Evolutionary conservation across 2,113 vertebrate genomes (phyloP).

Genomic region (Ciconia maguari): DNA sequence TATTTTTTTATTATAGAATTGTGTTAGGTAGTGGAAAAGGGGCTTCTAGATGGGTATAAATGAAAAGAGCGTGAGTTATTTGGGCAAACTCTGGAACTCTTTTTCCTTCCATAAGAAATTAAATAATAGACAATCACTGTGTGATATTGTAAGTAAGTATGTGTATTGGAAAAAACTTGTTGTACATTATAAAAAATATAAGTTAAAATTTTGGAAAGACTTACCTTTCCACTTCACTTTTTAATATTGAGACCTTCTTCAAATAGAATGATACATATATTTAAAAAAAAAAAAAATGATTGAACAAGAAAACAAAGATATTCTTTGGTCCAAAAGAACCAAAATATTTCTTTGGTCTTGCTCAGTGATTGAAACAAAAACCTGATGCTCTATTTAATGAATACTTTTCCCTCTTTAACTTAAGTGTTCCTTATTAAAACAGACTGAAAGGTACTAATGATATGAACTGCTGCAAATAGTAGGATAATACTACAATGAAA

Average conservation of each 20-base stretch:
- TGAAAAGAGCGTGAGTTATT: neutral
- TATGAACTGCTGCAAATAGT: neutral
- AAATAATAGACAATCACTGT: neutral
- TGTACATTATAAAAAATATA: neutral
- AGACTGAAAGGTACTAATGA: neutral
- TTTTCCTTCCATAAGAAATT: neutral
- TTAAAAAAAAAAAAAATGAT: neutral
- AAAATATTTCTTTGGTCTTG: neutral
- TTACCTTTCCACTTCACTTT: neutral
- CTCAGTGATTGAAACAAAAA: neutral
- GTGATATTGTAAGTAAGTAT: neutral
- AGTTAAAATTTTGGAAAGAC: neutral
- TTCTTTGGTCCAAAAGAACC: neutral
- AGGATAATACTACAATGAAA: neutral
- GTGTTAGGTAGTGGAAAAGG: neutral
- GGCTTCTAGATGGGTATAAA: neutral
- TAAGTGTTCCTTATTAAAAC: neutral
- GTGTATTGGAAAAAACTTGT: neutral
- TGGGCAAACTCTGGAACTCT: neutral
- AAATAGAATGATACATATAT: neutral
- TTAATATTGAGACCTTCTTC: neutral
- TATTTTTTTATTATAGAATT: neutral
- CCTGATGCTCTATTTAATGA: neutral
- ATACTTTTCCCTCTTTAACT: neutral
- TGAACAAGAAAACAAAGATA: neutral